These are phyloP conservation scores for Tiliacea aurago DNA, from an alignment of 2,888 invertebrate species.

Conservation along the genomic window DNA sequence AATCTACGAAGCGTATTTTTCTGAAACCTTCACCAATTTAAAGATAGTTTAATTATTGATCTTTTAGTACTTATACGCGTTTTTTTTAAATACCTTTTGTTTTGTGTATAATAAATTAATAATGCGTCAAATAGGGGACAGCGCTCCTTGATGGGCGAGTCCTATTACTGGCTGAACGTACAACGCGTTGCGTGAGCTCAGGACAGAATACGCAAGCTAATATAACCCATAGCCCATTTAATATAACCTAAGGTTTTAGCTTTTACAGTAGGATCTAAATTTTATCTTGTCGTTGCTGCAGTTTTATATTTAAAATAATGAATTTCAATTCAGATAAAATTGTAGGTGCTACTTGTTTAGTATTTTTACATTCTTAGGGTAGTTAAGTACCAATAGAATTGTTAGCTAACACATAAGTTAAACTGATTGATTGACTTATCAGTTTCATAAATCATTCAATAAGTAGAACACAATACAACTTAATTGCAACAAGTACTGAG, in stretches of 20 bases:
- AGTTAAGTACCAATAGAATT: background rate
- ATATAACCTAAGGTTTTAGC: background rate
- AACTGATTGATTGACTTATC: background rate
- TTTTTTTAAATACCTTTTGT: too few species aligned
- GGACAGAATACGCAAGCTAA: too few species aligned
- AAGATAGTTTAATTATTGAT: too few species aligned
- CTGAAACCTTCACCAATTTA: too few species aligned
- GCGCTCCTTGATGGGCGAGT: too few species aligned
- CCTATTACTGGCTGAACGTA: too few species aligned
- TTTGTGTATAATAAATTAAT: too few species aligned
- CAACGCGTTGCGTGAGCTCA: too few species aligned
- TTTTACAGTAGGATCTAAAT: background rate
- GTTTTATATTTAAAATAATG: background rate
- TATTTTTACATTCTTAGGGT: background rate
- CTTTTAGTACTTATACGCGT: too few species aligned
- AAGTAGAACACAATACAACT: background rate
- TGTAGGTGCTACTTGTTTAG: background rate
- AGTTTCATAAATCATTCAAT: background rate
- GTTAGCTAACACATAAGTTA: background rate
- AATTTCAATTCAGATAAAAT: background rate
- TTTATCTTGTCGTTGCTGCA: background rate
- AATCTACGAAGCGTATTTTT: too few species aligned
- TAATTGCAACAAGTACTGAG: background rate
- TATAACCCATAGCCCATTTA: too few species aligned
- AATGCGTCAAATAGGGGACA: too few species aligned